Evolutionary conservation across 53 echinoderm and acorn worm species (phyloP).

Genomic region (Apostichopus leukothele): DNA sequence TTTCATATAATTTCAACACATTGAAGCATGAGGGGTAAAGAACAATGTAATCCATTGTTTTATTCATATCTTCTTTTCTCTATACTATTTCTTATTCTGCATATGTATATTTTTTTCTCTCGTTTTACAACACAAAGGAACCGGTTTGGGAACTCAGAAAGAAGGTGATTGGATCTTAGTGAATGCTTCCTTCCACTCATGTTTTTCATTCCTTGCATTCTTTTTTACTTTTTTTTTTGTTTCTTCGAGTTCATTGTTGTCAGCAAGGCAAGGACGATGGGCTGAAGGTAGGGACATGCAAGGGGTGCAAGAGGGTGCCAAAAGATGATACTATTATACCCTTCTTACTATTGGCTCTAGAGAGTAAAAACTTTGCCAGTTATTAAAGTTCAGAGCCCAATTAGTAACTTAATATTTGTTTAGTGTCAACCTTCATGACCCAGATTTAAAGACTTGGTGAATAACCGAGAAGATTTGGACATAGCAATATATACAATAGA

Average conservation of each 20-base stretch:
- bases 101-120: neutral
- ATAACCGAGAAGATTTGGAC: too few relatives aligned
- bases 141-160: slow-evolving; percentile 43
- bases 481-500: too few relatives aligned
- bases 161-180: slow-evolving; percentile 39
- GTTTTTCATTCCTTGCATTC: neutral
- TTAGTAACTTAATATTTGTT: too few relatives aligned
- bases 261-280: neutral
- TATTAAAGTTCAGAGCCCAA: too few relatives aligned
- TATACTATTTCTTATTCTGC: neutral
- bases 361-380: too few relatives aligned
- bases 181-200: slow-evolving; percentile 17
- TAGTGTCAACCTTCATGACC: too few relatives aligned
- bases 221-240: neutral
- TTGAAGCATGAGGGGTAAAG: neutral
- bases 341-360: too few relatives aligned
- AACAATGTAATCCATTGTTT: neutral
- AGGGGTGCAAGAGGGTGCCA: too few relatives aligned
- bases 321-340: too few relatives aligned
- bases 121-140: slow-evolving; percentile 24
- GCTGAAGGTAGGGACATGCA: too few relatives aligned
- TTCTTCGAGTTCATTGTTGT: neutral
- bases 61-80: neutral
- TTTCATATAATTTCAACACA: neutral
- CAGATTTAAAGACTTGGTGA: too few relatives aligned